Evolutionary conservation across 2,113 vertebrate genomes (phyloP), one percentile per base, ranked within the genome.

Genomic region (Vireo altiloquus): DNA sequence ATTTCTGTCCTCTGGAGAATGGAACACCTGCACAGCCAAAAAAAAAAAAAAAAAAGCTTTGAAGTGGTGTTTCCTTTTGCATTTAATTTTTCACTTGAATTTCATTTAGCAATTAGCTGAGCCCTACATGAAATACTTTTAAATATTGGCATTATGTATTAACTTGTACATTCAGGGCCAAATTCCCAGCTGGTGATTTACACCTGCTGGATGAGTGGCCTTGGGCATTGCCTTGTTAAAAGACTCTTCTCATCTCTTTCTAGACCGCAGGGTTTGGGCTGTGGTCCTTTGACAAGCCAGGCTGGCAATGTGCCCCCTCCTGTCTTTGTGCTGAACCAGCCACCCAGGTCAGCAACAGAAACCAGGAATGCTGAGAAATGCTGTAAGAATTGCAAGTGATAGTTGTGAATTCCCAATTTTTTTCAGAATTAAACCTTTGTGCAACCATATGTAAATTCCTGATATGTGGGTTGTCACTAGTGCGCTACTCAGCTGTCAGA

Each of bases 101-200:
- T 89, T 74, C 13, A 60, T 42, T 90, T 69, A 92, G 15, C 42
- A 79, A 69, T 71, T 75, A 78, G 12, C 24, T 6, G n/a, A 92
- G 49, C 53, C 12, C 59, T 19, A 3, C 1, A 2, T 27, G 37
- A 90, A 91, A 57, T 59, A 33, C 1, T 68, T 84, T 52, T 37
- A 47, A 44, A 37, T 52, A 15, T 65, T 76, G 47, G 7, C 27
- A 44, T 69, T 84, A 27, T 18, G 3, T 60, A 56, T 37, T 47
- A 50, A 63, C 10, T 57, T 79, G 31, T 19, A 42, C 9, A 82
- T 57, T 27, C 49, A 42, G 23, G 24, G 49, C 17, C 47, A 68
- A 49, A 87, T 87, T 71, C 57, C 15, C 65, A 82, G 37, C n/a
- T 96, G 40, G n/a, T 72, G 53, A 53, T 68, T 89, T 82, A 53